A percentile compares a stretch with the other conserved stretches of the same genome.
Evolutionary conservation across 2,113 vertebrate genomes (phyloP).

Genomic region (Theropithecus gelada): DNA sequence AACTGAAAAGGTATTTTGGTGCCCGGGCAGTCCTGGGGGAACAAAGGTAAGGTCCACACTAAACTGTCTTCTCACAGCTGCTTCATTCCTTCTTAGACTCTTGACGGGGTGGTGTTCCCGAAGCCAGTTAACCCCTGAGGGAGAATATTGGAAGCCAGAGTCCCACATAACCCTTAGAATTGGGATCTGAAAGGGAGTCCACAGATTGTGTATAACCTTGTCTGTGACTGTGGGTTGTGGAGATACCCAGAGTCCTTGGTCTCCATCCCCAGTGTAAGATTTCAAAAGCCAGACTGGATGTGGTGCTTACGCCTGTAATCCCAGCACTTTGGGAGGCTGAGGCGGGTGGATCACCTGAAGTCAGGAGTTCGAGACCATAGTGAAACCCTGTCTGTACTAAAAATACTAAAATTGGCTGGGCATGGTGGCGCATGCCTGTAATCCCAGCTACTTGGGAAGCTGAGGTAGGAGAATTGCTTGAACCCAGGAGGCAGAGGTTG

Average conservation of each 20-base stretch:
- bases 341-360: too few species aligned
- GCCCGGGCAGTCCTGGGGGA: slow-evolving; percentile 96
- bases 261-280: neutral
- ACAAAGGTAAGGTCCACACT: slow-evolving; percentile 88
- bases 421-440: too few species aligned
- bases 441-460: too few species aligned
- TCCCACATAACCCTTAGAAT: neutral
- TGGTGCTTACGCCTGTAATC: too few species aligned
- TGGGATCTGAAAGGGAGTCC: neutral
- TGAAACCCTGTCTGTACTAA: too few species aligned
- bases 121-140: neutral
- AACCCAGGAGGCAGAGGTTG: too few species aligned
- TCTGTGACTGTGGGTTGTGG: neutral
- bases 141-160: neutral
- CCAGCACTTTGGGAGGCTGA: too few species aligned
- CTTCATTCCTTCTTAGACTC: neutral
- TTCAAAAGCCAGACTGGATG: neutral
- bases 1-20: slow-evolving; percentile 97
- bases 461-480: too few species aligned
- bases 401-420: too few species aligned
- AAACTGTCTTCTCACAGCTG: too few species aligned
- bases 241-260: accelerated
- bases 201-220: too few species aligned
- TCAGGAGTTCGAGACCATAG: too few species aligned
- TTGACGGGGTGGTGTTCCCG: neutral